Percentiles rank a stretch among this genome's conserved stretches.
Conservation (phyloP, 2,888 invertebrate genomes). For the Cryptus armator region DNA sequence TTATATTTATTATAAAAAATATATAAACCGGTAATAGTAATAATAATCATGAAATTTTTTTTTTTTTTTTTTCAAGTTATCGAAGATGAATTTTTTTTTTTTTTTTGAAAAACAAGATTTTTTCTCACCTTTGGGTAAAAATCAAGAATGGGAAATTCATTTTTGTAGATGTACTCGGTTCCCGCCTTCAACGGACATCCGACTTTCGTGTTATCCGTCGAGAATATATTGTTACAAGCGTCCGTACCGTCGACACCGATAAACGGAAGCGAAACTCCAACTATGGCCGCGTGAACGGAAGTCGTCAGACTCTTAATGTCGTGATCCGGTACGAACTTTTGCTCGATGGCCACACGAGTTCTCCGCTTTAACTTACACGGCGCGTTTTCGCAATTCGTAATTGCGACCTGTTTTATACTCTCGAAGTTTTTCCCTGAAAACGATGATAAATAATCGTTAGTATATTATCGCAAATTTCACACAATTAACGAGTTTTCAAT, state of each 20-base stretch:
- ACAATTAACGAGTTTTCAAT: slow-evolving; percentile 1
- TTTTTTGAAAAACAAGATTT: background rate
- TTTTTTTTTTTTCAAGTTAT: too few species aligned
- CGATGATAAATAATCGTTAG: background rate
- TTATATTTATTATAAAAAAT: background rate
- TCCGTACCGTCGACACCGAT: slow-evolving; percentile 91
- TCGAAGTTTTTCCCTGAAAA: slow-evolving; percentile 86
- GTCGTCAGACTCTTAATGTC: slow-evolving; percentile 87
- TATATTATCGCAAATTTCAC: background rate
- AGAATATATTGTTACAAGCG: slow-evolving; percentile 89
- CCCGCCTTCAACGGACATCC: slow-evolving; percentile 90
- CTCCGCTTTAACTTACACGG: slow-evolving; percentile 90
- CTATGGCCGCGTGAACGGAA: slow-evolving; percentile 88
- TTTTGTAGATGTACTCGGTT: slow-evolving; percentile 90
- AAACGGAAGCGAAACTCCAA: slow-evolving; percentile 90
- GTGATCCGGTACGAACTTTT: slow-evolving; percentile 87
- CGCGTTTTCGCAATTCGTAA: slow-evolving; percentile 88
- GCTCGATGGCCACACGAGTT: slow-evolving; percentile 86
- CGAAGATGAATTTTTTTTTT: too few species aligned
- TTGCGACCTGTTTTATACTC: slow-evolving; percentile 84
- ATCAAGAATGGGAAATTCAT: slow-evolving; percentile 87
- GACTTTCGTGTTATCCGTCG: slow-evolving; percentile 87
- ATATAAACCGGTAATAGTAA: too few species aligned
- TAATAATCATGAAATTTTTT: too few species aligned
- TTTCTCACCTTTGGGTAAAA: slow-evolving; percentile 87